These are phyloP conservation scores for Ectobius pallidus DNA, from an alignment of 2,888 invertebrate genomes.

Conservation along the genomic window DNA sequence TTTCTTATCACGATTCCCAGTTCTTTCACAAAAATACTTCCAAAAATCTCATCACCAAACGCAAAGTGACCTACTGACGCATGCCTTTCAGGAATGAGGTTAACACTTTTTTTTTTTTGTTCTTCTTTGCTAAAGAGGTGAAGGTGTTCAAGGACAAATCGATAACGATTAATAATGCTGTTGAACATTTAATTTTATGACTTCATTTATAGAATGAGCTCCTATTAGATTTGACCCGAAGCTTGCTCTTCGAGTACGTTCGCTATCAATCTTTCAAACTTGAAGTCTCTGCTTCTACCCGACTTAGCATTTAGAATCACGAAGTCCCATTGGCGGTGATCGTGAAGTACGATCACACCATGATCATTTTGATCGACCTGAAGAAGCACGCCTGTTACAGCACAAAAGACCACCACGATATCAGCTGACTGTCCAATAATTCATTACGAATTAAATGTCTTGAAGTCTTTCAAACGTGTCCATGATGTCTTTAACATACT, in stretches of 20 bases:
- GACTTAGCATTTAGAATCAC: background rate
- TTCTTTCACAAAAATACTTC: background rate
- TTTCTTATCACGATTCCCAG: background rate
- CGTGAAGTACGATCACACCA: background rate
- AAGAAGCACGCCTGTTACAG: background rate
- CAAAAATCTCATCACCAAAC: background rate
- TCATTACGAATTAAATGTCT: background rate
- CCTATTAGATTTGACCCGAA: slow-evolving; percentile 1
- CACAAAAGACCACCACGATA: background rate
- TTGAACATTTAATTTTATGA: background rate
- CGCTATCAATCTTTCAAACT: background rate
- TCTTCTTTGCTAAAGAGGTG: background rate
- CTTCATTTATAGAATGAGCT: slow-evolving; percentile 7
- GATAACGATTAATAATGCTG: background rate
- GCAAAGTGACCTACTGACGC: background rate
- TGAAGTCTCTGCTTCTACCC: no score
- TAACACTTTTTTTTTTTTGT: no score
- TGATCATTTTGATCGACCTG: background rate
- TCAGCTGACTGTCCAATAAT: background rate
- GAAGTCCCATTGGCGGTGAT: background rate
- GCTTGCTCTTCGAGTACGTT: background rate
- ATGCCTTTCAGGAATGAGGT: background rate
- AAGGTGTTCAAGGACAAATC: slow-evolving; percentile 3
- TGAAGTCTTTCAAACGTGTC: no score
- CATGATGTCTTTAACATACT: no score